A percentile compares a stretch with the other conserved stretches of the same genome.
These are phyloP conservation scores for Colistium nudipinnis DNA, from an alignment of 2,113 vertebrate species.

Conservation along the genomic window DNA sequence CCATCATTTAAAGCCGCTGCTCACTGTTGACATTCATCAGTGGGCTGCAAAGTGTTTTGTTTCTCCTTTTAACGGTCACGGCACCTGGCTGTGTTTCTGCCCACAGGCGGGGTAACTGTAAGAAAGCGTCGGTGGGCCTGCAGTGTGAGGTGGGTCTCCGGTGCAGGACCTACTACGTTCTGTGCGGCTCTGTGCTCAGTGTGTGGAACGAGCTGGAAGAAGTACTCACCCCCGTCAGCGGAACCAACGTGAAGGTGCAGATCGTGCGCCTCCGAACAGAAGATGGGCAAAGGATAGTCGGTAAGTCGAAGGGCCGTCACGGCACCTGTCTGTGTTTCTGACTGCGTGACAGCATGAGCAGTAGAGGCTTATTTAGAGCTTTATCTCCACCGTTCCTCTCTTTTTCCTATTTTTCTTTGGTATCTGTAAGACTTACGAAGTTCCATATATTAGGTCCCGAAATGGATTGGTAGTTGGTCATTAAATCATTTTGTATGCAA, in stretches of 20 bases:
- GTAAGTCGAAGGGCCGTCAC: slow-evolving; percentile 70
- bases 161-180: slow-evolving; percentile 91
- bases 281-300: slow-evolving; percentile 96
- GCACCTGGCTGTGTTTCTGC: not conserved
- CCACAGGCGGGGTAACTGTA: slow-evolving; percentile 96
- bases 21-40: not conserved
- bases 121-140: slow-evolving; percentile 93
- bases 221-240: slow-evolving; percentile 93
- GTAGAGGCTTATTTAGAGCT: too few relatives aligned
- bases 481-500: not conserved
- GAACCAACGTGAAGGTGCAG: slow-evolving; percentile 97
- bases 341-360: not conserved
- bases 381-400: too few relatives aligned
- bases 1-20: too few relatives aligned
- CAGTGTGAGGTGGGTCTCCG: slow-evolving; percentile 95
- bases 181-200: slow-evolving; percentile 96
- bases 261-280: slow-evolving; percentile 95
- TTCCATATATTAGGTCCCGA: too few relatives aligned
- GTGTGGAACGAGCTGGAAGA: slow-evolving; percentile 98
- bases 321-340: not conserved
- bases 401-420: too few relatives aligned
- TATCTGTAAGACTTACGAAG: not conserved
- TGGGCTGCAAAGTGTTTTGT: not conserved
- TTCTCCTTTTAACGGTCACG: not conserved
- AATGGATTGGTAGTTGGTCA: not conserved